These are phyloP conservation scores for Lophotis ruficrista DNA, from an alignment of 2,113 vertebrate genomes.

Conservation along the genomic window DNA sequence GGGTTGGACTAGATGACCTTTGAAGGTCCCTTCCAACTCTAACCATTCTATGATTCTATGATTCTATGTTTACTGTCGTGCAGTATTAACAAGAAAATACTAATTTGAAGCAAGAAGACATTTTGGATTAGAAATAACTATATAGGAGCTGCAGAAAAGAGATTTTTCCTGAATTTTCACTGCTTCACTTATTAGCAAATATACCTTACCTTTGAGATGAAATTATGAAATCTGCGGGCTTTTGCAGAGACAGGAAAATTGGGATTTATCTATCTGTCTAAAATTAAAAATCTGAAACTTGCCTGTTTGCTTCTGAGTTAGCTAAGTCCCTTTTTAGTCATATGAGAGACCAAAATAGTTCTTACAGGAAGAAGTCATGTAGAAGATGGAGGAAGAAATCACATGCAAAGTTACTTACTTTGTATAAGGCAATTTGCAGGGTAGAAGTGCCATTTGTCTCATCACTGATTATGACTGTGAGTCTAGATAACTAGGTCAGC, in stretches of 20 bases:
- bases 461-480: background rate
- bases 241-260: background rate
- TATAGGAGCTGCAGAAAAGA: background rate
- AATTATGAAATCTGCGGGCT: background rate
- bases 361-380: background rate
- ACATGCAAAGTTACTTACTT: background rate
- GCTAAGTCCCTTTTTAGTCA: background rate
- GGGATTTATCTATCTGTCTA: background rate
- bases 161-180: background rate
- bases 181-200: background rate
- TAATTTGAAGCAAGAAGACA: background rate
- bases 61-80: background rate
- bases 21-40: too few relatives aligned
- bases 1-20: too few relatives aligned
- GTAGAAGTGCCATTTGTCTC: background rate
- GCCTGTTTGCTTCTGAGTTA: background rate
- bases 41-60: too few relatives aligned
- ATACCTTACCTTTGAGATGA: background rate
- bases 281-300: background rate
- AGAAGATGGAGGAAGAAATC: background rate
- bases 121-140: background rate
- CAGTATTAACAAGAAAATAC: background rate
- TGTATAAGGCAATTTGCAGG: rapidly evolving
- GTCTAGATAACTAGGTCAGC: background rate
- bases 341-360: background rate